Percentiles rank a stretch among this genome's conserved stretches.
Conservation (phyloP, 2,888 invertebrate genomes). For the Drosophila melanosoma region DNA sequence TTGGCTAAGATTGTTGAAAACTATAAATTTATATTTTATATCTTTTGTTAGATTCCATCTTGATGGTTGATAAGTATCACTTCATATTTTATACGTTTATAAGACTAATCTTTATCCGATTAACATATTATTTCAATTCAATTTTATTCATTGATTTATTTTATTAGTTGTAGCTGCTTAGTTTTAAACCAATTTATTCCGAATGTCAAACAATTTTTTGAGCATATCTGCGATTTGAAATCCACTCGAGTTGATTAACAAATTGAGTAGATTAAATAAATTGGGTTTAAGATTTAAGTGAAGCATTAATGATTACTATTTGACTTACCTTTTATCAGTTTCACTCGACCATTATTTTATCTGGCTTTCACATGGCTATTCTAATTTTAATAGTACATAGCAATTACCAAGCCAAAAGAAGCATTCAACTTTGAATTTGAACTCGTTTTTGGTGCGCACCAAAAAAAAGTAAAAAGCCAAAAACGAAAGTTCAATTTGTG, state of each 20-base stretch:
- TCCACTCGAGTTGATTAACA: slow-evolving; percentile 4
- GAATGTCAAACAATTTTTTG: neutral
- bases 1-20: neutral
- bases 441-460: slow-evolving; percentile 37
- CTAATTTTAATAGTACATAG: slow-evolving; percentile 36
- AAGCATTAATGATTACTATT: slow-evolving; percentile 15
- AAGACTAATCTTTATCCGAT: neutral
- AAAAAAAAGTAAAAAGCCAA: slow-evolving; percentile 75
- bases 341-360: slow-evolving; percentile 34
- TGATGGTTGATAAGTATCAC: neutral
- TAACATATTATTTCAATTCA: neutral
- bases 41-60: neutral
- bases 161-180: neutral
- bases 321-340: slow-evolving; percentile 32
- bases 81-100: neutral
- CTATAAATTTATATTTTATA: neutral
- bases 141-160: neutral
- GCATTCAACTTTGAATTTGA: slow-evolving; percentile 31
- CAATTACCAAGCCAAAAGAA: slow-evolving; percentile 35
- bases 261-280: slow-evolving; percentile 8
- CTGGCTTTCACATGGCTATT: slow-evolving; percentile 42
- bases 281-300: slow-evolving; percentile 33
- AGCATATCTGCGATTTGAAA: slow-evolving; percentile 3
- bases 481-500: slow-evolving; percentile 76
- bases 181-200: neutral